Evolutionary conservation across 2,888 invertebrate species (phyloP).

Genomic region (Gisinianus flammeolus): DNA sequence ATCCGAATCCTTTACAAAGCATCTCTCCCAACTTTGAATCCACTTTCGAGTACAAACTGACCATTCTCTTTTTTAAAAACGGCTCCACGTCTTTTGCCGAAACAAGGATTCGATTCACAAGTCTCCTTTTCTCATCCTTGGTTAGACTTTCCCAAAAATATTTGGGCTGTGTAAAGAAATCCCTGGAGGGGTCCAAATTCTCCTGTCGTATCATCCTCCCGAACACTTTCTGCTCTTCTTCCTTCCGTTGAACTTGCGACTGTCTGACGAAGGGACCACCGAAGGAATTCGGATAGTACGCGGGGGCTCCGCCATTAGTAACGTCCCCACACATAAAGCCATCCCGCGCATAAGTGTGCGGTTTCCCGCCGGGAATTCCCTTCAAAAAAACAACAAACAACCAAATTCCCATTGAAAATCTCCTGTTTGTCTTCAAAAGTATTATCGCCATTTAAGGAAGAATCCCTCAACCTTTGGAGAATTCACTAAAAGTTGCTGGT

Average conservation of each 20-base stretch:
- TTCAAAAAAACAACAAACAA: too few relatives aligned
- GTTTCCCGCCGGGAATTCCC: too few relatives aligned
- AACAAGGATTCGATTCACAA: neutral
- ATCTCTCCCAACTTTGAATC: neutral
- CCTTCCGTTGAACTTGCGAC: neutral
- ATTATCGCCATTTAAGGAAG: too few relatives aligned
- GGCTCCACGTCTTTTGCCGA: neutral
- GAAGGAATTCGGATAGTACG: constrained; percentile 97
- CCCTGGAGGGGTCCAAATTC: too few relatives aligned
- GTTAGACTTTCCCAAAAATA: neutral
- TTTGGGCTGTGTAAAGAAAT: neutral
- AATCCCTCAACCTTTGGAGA: too few relatives aligned
- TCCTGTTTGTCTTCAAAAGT: too few relatives aligned
- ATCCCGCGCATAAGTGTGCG: neutral
- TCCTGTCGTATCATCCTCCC: too few relatives aligned
- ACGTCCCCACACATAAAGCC: neutral
- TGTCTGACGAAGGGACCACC: constrained; percentile 70
- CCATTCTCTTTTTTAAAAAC: neutral
- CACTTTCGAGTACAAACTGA: neutral
- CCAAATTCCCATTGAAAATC: too few relatives aligned
- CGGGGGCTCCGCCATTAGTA: constrained; percentile 70
- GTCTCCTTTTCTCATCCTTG: neutral
- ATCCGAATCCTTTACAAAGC: neutral
- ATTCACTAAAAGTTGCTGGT: too few relatives aligned
- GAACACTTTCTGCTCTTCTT: neutral